phyloP scores from a whole-genome alignment of 2,888 invertebrate species.

The Xylota segnis region DNA sequence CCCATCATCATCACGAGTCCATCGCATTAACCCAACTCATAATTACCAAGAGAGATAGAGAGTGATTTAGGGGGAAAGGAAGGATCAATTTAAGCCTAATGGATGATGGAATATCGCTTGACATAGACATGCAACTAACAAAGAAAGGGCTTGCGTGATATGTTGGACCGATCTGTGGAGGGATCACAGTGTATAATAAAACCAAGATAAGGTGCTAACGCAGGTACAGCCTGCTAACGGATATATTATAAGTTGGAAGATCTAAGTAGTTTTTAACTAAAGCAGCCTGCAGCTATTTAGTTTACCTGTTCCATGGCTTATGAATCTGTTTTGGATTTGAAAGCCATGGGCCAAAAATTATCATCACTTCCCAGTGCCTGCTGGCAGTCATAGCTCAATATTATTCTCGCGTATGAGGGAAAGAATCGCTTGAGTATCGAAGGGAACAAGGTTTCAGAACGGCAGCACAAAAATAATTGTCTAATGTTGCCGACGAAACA shows the following conservation, averaged over 20 bases:
- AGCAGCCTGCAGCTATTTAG: no score
- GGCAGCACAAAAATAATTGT: no score
- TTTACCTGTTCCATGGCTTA: no score
- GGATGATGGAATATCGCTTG: conserved; percentile 14
- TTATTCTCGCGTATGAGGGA: no score
- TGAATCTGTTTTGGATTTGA: no score
- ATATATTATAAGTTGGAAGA: neutral
- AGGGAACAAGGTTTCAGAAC: no score
- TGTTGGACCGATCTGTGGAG: neutral
- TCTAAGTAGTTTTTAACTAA: no score
- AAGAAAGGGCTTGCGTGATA: neutral
- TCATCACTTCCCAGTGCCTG: no score
- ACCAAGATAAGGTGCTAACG: neutral
- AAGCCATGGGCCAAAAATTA: no score
- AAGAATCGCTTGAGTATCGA: no score
- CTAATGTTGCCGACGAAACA: no score
- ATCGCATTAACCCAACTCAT: conserved; percentile 6
- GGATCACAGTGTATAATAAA: neutral
- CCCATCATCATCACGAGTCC: conserved; percentile 9
- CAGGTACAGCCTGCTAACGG: neutral
- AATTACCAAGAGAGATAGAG: neutral
- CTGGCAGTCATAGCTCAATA: no score
- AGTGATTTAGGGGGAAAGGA: conserved; percentile 10
- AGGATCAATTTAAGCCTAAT: conserved; percentile 30
- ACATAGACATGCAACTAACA: conserved; percentile 11